Evolutionary conservation across 2,113 vertebrate genomes (phyloP), one percentile per base, ranked within the genome.

Genomic region (Chaenocephalus aceratus): DNA sequence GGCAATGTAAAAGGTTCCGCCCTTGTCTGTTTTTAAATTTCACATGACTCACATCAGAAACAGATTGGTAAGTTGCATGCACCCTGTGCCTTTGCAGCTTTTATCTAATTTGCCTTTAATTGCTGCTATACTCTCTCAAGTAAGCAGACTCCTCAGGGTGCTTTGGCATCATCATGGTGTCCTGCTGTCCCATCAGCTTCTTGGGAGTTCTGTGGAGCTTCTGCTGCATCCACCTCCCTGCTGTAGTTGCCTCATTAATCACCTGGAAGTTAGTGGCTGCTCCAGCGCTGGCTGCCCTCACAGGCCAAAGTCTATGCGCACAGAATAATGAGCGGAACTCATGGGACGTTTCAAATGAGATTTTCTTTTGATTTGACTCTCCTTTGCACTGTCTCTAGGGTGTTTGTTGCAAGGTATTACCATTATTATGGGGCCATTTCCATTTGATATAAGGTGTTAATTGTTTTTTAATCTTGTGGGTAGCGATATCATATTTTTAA

Each of bases 181-280:
- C 89, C 90, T 79, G 80, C 86, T 88, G 91, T 91, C 88, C 87
- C 82, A 83, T 83, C 86, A 85, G 86, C 91, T 93, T 91, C 91
- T 85, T 93, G 91, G 91, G 93, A 90, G 93, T 93, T 92, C 91
- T 91, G 78, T 86, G 72, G 84, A 84, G 87, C 89, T 83, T 36
- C 65, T 80, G 86, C 76, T 74, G 88, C 83, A 78, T 86, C 65
- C 66, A 82, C 89, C 89, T 94, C 94, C 93, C 91, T 89, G 90
- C 89, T 92, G 91, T 95, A 94, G 92, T 95, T 93, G 95, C 93
- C 94, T 91, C 95, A 97, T 98, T 96, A 96, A 98, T 99, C 97
- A 97, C 92, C 86, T 86, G 91, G 94, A 97, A 95, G 94, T 95
- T 96, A 96, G 95, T 90, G 93, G 91, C 95, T 94, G 94, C 81